phyloP scores from a whole-genome alignment of 2,797 vertebrate species.

The Ataeniobius toweri region DNA sequence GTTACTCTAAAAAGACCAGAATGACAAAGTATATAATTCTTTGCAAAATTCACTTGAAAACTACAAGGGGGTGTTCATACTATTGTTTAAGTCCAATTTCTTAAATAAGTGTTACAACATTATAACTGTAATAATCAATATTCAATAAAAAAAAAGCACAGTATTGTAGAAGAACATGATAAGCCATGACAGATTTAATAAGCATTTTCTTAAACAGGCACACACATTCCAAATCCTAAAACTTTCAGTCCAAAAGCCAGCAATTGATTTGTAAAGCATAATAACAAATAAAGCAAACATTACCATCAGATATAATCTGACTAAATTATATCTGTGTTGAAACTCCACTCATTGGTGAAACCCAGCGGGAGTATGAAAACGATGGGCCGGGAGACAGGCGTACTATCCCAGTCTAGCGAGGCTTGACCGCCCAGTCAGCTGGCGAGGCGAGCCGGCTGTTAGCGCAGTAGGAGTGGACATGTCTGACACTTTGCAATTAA shows the following conservation, averaged over 20 bases:
- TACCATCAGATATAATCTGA: no score
- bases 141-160: background rate
- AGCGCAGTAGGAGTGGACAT: no score
- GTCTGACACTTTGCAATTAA: no score
- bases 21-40: background rate
- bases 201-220: background rate
- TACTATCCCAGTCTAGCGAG: no score
- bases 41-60: background rate
- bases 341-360: no score
- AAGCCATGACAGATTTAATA: background rate
- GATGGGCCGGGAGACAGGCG: no score
- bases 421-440: no score
- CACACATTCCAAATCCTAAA: background rate
- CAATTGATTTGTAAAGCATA: no score
- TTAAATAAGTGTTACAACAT: background rate
- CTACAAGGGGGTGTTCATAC: background rate
- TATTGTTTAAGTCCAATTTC: background rate
- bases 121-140: background rate
- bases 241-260: constrained; percentile 61
- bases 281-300: no score
- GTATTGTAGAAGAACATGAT: background rate
- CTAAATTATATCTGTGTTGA: no score
- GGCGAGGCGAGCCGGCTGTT: no score
- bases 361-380: no score
- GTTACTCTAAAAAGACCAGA: background rate